Base-by-base conservation (phyloP, 2,888 invertebrate species). In the Andrena marginata region DNA sequence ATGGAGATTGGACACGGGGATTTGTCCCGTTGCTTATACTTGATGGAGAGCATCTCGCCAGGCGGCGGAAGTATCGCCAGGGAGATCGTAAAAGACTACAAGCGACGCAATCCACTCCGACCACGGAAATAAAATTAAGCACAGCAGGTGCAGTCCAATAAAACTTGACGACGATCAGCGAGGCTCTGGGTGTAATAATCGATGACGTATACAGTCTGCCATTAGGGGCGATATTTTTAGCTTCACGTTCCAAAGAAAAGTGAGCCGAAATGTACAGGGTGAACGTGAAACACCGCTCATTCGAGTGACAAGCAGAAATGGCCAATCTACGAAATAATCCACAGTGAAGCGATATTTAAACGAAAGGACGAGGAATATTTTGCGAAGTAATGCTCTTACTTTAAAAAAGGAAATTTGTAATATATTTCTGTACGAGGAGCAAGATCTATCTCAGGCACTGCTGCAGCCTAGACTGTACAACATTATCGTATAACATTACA, bases 141-240 rank as follows among this genome's bases (percentile, higher is more conserved):
- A 69, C 60, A 42, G 62, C 77, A 77, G 81, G 77, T 78, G 72
- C 70, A 67, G 67, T 60, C 72, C 74, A 65, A 86, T 86, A 73
- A 84, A 70, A 63, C 51, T 51, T 56, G 73, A 73, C 54, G 67
- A 63, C 59, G 65, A 82, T 85, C 86, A 42, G 64, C 56, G 13
- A 31, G 29, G 35, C 13, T 35, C 23, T n/a, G 13, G 29, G 16
- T 65, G 31, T 42, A 76, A 70, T 64, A 56, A 64, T 76, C 68
- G 77, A 59, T 64, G 51, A 42, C 42, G 42, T 13, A 20, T 49
- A 51, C 42, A 16, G 31, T 10, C 29, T 62, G 5, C 60, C 67
- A 67, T 67, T 65, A 29, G 8, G 0, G 29, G 3, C 10, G 20
- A 8, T 74, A 67, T 75, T 65, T 77, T 74, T 65, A 65, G 26